phyloP scores from a whole-genome alignment of 2,797 vertebrate species.

The Salarias fasciatus region DNA sequence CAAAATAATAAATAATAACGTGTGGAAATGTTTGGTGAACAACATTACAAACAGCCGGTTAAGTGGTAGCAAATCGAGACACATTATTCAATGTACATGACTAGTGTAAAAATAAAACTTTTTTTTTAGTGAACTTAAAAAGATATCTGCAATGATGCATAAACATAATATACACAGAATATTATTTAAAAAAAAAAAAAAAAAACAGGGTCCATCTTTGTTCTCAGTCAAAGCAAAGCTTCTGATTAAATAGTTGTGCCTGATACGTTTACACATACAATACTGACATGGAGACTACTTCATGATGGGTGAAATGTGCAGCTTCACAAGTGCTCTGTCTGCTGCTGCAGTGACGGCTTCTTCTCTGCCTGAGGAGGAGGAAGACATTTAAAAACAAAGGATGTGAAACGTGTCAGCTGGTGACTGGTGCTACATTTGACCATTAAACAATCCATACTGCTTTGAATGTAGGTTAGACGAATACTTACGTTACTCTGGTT shows the following conservation, averaged over 20 bases:
- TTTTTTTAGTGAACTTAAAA: slow-evolving; percentile 57
- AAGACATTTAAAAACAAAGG: slow-evolving; percentile 4
- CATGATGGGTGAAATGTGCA: slow-evolving; percentile 51
- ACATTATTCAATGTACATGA: slow-evolving; percentile 58
- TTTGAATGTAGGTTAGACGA: not conserved
- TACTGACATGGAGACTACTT: slow-evolving; percentile 41
- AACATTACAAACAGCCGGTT: slow-evolving; percentile 58
- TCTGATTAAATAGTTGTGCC: slow-evolving; percentile 60
- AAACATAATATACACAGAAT: slow-evolving; percentile 73
- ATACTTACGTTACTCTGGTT: slow-evolving; percentile 70
- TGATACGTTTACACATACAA: slow-evolving; percentile 51
- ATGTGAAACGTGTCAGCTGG: slow-evolving; percentile 8
- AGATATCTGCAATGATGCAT: slow-evolving; percentile 63
- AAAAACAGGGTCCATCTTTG: slow-evolving; percentile 36
- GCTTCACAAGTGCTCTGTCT: slow-evolving; percentile 48
- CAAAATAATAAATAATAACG: slow-evolving; percentile 79
- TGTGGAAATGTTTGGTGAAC: slow-evolving; percentile 50
- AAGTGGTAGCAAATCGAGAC: slow-evolving; percentile 50
- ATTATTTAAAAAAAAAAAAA: slow-evolving; percentile 50
- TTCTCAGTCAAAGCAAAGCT: slow-evolving; percentile 56
- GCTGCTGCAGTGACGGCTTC: slow-evolving; percentile 33
- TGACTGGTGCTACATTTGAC: slow-evolving; percentile 2
- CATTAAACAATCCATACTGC: slow-evolving; percentile 1
- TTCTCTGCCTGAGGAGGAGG: slow-evolving; percentile 35
- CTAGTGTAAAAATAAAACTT: slow-evolving; percentile 68